Conservation (phyloP, 1,140 invertebrate genomes). For the Aporrectodea caliginosa region DNA sequence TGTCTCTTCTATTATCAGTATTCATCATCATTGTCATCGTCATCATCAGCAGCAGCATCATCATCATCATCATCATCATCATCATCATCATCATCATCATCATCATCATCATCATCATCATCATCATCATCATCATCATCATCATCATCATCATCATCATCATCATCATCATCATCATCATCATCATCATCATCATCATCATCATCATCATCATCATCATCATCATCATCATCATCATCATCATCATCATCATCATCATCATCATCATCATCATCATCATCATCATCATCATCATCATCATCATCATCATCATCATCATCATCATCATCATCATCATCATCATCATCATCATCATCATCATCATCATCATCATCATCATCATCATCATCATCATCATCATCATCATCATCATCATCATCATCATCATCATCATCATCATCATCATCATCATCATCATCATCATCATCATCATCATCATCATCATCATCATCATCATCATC, state of each 20-base stretch:
- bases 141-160: constrained; percentile 8
- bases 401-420: not conserved
- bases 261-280: not conserved
- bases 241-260: not conserved
- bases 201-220: constrained; percentile 12
- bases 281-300: not conserved
- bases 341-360: not conserved
- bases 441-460: not conserved
- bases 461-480: not conserved
- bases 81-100: constrained; percentile 16
- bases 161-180: constrained; percentile 9
- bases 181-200: not conserved
- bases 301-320: not conserved
- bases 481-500: not conserved
- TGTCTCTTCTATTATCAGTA: too few species aligned
- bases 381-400: not conserved
- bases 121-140: constrained; percentile 4
- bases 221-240: not conserved
- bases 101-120: constrained; percentile 7
- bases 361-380: not conserved
- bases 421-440: not conserved
- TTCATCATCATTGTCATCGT: too few species aligned
- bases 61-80: constrained; percentile 18
- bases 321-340: not conserved
- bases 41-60: constrained; percentile 9